Evolutionary conservation across 2,797 vertebrate genomes (phyloP).

Genomic region (Psittacula derbiana): DNA sequence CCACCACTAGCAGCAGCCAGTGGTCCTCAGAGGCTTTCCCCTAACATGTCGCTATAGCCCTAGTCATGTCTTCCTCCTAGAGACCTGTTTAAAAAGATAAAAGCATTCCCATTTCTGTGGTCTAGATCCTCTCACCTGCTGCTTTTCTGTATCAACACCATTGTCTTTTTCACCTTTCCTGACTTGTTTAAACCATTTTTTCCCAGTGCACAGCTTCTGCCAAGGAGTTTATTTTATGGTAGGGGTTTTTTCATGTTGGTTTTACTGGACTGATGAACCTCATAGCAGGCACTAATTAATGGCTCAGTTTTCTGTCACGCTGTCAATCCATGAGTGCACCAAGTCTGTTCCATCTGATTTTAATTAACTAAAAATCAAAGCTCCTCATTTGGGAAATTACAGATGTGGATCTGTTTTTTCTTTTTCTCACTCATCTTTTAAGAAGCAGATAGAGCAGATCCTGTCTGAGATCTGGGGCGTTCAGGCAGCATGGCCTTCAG

Average conservation of each 20-base stretch:
- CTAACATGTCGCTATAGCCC: not conserved
- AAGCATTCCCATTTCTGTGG: not conserved
- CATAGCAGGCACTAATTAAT: not conserved
- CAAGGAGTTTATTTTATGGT: not conserved
- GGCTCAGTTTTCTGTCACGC: not conserved
- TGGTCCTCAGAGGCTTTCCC: not conserved
- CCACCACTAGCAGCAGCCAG: not conserved
- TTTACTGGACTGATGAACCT: not conserved
- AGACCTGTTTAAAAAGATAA: not conserved
- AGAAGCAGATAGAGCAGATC: not conserved
- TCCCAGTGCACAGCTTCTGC: not conserved
- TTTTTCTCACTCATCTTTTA: not conserved
- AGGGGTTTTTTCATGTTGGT: not conserved
- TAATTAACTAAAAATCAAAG: slow-evolving; percentile 31
- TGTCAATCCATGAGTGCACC: not conserved
- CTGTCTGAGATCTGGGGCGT: not conserved
- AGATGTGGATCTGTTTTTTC: not conserved
- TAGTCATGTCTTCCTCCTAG: not conserved
- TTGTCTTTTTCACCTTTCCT: not conserved
- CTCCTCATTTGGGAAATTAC: not conserved
- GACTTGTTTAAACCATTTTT: not conserved
- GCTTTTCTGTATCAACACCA: fast-evolving
- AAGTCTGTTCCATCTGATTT: not conserved
- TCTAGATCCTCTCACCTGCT: not conserved
- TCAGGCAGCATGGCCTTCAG: fast-evolving